Evolutionary conservation across 2,797 vertebrate genomes (phyloP).

Genomic region (Liparis tanakae): DNA sequence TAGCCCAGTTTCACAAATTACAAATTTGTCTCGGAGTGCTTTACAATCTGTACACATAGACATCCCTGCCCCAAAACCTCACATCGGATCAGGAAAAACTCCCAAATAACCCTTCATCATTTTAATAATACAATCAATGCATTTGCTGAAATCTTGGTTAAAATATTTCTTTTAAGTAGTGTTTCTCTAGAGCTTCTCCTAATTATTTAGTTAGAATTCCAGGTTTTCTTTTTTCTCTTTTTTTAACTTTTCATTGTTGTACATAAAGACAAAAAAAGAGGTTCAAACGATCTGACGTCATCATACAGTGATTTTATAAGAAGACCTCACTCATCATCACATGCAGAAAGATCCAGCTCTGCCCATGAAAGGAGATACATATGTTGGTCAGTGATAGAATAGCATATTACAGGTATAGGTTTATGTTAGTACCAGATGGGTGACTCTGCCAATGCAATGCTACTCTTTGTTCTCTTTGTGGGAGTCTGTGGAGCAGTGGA

Average conservation of each 20-base stretch:
- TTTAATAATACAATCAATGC: neutral
- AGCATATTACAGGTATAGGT: neutral
- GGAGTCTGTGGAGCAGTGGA: conserved; percentile 54
- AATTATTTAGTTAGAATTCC: neutral
- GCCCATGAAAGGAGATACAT: neutral
- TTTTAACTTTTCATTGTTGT: conserved; percentile 1
- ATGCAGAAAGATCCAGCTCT: conserved; percentile 46
- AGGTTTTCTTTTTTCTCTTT: neutral
- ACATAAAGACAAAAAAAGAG: neutral
- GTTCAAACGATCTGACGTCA: conserved; percentile 23
- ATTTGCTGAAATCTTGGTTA: neutral
- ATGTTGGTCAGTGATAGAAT: neutral
- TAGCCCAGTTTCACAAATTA: too few relatives aligned
- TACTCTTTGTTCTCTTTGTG: conserved; percentile 59
- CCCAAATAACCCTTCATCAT: too few relatives aligned
- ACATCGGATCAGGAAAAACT: too few relatives aligned
- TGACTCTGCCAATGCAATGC: conserved; percentile 48
- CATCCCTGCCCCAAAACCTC: too few relatives aligned
- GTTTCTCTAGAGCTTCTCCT: neutral
- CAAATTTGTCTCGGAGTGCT: too few relatives aligned
- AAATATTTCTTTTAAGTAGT: neutral
- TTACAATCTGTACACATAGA: too few relatives aligned
- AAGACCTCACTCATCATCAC: conserved; percentile 28
- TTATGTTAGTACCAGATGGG: conserved; percentile 39
- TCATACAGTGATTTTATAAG: conserved; percentile 43